Evolutionary conservation across 1,140 invertebrate species (phyloP), one percentile per base, ranked within the genome.

Genomic region (Archivesica marissinica): DNA sequence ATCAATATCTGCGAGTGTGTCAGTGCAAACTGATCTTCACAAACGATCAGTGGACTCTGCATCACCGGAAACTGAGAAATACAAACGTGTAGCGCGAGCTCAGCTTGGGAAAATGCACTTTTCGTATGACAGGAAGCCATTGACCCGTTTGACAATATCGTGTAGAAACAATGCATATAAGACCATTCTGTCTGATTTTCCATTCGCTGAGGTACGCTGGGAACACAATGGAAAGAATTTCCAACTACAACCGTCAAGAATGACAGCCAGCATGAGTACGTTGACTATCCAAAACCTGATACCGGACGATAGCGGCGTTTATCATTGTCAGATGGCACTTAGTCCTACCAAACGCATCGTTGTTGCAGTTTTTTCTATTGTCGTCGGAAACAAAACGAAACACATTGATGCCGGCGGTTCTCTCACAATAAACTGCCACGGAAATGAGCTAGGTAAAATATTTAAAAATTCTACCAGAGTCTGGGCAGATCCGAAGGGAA

Each of bases 231-330:
- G 79, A 3, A 35, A 72, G 33, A 72, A 66, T 25, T 72, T 81
- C 7, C n/a, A n/a, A 11, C 33, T 81, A 9, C 79, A 81, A 35
- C 68, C 79, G 6, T 66, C 64, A 30, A 81, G 79, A 56, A 81
- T 81, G 79, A 23, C 41, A 20, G 33, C 56, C 38, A 59, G n/a
- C 1, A 11, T 54, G 13, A 52, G 56, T 9, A 38, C 44, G n/a
- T 44, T 81, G 11, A 81, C 79, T 7, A 81, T 81, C n/a, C 41
- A 81, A n/a, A 81, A 81, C 56, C 39, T 81, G 17, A 30, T 72
- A 20, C 79, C 79, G 13, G 33, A 47, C 0, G 79, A 81, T 25
- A 81, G 79, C 23, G 79, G 79, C 2, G 33, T 68, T 7, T 81
- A 81, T 30, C 64, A 68, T 28, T 81, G 79, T 81, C 28, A 30